These are phyloP conservation scores for Xenus cinereus DNA, from an alignment of 2,113 vertebrate species.

Conservation along the genomic window DNA sequence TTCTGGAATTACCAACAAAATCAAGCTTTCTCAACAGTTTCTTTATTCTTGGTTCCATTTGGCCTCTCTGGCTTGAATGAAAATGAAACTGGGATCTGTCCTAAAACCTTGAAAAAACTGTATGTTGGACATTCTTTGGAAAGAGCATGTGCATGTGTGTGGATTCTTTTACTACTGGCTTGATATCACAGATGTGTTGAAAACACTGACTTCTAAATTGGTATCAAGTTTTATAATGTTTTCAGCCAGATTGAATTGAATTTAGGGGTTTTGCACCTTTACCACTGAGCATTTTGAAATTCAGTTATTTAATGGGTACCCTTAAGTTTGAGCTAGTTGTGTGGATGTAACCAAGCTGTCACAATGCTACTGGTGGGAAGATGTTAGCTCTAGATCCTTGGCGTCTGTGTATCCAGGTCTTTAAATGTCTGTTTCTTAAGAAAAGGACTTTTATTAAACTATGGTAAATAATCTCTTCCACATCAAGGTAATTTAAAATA, in stretches of 20 bases:
- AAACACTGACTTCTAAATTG: not conserved
- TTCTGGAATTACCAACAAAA: not conserved
- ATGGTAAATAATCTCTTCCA: not conserved
- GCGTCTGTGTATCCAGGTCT: not conserved
- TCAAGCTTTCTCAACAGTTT: not conserved
- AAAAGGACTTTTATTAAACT: not conserved
- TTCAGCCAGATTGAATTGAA: not conserved
- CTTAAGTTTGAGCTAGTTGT: not conserved
- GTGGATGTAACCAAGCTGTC: not conserved
- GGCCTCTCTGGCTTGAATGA: not conserved
- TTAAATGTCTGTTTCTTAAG: not conserved
- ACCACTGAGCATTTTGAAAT: not conserved
- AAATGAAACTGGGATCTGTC: not conserved
- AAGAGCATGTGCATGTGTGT: not conserved
- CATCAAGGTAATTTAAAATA: slow-evolving; percentile 25
- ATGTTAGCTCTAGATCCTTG: not conserved
- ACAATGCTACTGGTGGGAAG: not conserved
- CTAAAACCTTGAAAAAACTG: not conserved
- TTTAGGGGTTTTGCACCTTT: not conserved
- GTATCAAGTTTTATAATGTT: not conserved
- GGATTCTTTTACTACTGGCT: not conserved
- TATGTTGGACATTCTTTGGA: not conserved
- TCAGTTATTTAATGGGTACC: not conserved
- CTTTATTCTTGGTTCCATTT: not conserved
- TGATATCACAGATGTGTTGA: not conserved